Evolutionary conservation across 2,113 vertebrate genomes (phyloP).

Genomic region (Passer domesticus): DNA sequence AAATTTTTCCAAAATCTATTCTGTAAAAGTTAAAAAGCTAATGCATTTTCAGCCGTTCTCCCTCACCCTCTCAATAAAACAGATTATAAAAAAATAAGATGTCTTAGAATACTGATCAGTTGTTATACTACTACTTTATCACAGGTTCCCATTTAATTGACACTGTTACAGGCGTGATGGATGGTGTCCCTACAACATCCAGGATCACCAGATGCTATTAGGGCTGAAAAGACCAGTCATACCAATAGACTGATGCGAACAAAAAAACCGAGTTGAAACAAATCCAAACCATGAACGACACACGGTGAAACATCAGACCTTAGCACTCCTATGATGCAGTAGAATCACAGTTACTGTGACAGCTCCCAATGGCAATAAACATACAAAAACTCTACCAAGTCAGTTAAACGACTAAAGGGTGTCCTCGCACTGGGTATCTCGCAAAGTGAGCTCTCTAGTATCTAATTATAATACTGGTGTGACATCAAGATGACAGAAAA

Average conservation of each 20-base stretch:
- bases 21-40: constrained; percentile 62
- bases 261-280: neutral
- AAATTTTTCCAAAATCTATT: constrained; percentile 53
- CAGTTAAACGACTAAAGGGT: neutral
- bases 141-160: neutral
- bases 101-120: constrained; percentile 51
- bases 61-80: constrained; percentile 52
- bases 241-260: neutral
- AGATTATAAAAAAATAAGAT: constrained; percentile 58
- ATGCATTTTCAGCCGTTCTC: constrained; percentile 38
- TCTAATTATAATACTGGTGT: neutral
- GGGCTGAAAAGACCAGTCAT: neutral
- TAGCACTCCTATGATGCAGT: neutral
- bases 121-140: constrained; percentile 46
- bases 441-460: neutral
- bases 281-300: neutral
- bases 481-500: neutral
- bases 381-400: neutral
- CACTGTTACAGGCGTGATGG: neutral
- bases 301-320: neutral
- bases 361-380: neutral
- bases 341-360: constrained; percentile 12
- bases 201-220: neutral
- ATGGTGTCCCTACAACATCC: neutral
- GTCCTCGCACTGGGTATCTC: neutral